These are phyloP conservation scores for Phortica magna DNA, from an alignment of 2,888 invertebrate species.

Conservation along the genomic window DNA sequence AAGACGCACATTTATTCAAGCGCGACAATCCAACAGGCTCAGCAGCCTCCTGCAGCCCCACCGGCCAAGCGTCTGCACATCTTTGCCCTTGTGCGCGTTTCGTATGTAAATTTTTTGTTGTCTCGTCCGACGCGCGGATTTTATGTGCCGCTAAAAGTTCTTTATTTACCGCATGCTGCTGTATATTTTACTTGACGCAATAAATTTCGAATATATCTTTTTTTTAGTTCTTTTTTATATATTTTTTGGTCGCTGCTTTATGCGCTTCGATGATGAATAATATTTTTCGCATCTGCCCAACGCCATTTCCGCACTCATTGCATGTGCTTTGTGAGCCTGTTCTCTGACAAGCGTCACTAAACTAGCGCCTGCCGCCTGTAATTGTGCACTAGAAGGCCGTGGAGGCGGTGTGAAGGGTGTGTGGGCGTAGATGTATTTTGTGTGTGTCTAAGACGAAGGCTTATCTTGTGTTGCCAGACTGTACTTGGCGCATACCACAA, in stretches of 20 bases:
- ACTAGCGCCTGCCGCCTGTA: slow-evolving; percentile 20
- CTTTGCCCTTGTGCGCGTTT: slow-evolving; percentile 10
- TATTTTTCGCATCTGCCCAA: slow-evolving; percentile 40
- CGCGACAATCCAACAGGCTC: slow-evolving; percentile 38
- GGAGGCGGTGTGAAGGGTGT: background rate
- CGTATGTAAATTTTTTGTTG: slow-evolving; percentile 24
- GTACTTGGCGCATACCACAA: background rate
- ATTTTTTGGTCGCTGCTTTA: slow-evolving; percentile 32
- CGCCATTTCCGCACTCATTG: slow-evolving; percentile 5
- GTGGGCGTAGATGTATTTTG: background rate
- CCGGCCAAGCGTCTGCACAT: slow-evolving; percentile 4
- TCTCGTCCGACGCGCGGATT: slow-evolving; percentile 12
- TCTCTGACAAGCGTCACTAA: slow-evolving; percentile 44
- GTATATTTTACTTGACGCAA: slow-evolving; percentile 11
- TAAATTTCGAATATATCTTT: slow-evolving; percentile 23
- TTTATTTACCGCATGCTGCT: slow-evolving; percentile 26
- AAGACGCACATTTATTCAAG: slow-evolving; percentile 43
- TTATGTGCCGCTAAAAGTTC: slow-evolving; percentile 33
- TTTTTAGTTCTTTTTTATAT: slow-evolving; percentile 35
- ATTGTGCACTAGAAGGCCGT: no score
- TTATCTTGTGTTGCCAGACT: background rate
- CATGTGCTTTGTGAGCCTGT: background rate
- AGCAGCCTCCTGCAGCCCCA: slow-evolving; percentile 28
- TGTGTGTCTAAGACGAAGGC: background rate
- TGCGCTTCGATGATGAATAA: slow-evolving; percentile 44